These are phyloP conservation scores for Caranx ignobilis DNA, from an alignment of 2,113 vertebrate species.

Conservation along the genomic window DNA sequence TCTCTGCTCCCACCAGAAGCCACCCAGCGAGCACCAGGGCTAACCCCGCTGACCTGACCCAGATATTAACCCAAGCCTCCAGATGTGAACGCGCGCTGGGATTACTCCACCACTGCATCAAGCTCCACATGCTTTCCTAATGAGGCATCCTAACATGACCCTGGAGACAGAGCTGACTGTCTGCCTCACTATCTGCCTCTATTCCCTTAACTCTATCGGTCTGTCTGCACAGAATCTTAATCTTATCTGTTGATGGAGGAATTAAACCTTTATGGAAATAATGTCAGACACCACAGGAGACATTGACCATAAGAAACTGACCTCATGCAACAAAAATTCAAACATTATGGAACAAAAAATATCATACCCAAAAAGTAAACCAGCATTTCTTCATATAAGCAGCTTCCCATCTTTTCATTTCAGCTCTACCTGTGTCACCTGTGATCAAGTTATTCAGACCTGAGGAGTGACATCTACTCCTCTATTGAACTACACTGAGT, in stretches of 20 bases:
- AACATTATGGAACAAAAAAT: neutral
- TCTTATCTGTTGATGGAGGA: slow-evolving; percentile 5
- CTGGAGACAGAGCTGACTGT: slow-evolving; percentile 66
- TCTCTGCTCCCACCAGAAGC: slow-evolving; percentile 65
- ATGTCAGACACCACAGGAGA: neutral
- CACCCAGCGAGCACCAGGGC: slow-evolving; percentile 70
- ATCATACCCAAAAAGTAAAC: neutral
- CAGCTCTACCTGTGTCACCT: neutral
- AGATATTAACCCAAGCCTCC: slow-evolving; percentile 85
- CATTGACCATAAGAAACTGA: neutral
- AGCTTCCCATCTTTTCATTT: neutral
- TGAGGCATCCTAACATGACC: slow-evolving; percentile 81
- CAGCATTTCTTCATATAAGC: neutral
- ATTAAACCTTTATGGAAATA: neutral
- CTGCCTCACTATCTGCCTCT: slow-evolving; percentile 50
- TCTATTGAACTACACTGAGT: neutral
- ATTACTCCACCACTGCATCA: slow-evolving; percentile 81
- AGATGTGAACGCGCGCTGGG: slow-evolving; percentile 82
- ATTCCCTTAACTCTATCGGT: slow-evolving; percentile 41
- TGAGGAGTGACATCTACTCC: slow-evolving; percentile 4
- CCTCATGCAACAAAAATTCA: neutral
- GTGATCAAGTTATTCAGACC: slow-evolving; percentile 33
- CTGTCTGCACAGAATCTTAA: slow-evolving; percentile 29
- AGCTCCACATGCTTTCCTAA: slow-evolving; percentile 81
- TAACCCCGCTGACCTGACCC: slow-evolving; percentile 84